phyloP scores from a whole-genome alignment of 2,113 vertebrate genomes.

The Lycaon pictus region DNA sequence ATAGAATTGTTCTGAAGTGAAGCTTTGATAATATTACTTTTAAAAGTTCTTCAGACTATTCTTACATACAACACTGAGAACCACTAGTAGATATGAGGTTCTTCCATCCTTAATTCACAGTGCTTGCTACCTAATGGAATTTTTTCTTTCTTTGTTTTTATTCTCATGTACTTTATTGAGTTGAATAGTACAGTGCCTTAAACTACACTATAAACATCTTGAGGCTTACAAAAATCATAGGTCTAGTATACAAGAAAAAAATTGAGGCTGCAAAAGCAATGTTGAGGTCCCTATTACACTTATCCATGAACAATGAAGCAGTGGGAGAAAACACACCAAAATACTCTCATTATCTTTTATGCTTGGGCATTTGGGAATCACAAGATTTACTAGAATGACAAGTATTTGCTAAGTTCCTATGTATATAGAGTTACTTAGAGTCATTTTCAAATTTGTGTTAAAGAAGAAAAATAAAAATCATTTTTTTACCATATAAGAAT shows the following conservation, averaged over 20 bases:
- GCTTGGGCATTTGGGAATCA: neutral
- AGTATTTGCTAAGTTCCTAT: neutral
- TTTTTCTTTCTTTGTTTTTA: neutral
- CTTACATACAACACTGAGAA: neutral
- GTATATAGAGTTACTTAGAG: neutral
- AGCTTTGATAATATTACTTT: neutral
- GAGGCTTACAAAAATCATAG: neutral
- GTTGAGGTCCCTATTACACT: neutral
- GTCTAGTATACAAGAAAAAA: neutral
- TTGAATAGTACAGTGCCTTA: neutral
- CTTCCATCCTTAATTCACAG: neutral
- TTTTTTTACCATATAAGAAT: neutral
- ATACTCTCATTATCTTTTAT: neutral
- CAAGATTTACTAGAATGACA: neutral
- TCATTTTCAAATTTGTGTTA: neutral
- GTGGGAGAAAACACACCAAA: neutral
- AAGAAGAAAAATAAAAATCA: conserved; percentile 34
- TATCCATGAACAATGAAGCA: neutral
- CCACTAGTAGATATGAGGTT: neutral
- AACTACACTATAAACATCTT: neutral
- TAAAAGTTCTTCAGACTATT: neutral
- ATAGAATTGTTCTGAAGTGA: neutral
- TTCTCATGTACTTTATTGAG: neutral
- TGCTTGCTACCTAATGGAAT: neutral
- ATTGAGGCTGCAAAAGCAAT: neutral